phyloP scores from a whole-genome alignment of 92 coral and sea anemone species.

The Micromussa lordhowensis region DNA sequence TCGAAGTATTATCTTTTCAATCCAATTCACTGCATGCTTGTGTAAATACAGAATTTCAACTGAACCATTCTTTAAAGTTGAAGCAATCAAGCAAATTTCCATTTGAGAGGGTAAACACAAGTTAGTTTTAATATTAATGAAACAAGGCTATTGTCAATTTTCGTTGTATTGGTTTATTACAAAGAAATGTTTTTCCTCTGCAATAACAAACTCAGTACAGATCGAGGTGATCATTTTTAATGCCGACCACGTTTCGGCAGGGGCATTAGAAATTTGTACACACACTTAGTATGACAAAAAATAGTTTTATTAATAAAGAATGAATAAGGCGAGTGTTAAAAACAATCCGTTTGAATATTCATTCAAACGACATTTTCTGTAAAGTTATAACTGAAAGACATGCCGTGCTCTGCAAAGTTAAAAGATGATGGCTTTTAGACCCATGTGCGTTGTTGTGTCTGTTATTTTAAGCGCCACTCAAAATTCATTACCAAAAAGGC shows the following conservation, averaged over 20 bases:
- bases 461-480: neutral
- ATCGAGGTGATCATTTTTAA: neutral
- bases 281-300: neutral
- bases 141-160: conserved; percentile 2
- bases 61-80: neutral
- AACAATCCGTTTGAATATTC: neutral
- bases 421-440: neutral
- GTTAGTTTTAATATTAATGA: conserved; percentile 24
- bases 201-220: neutral
- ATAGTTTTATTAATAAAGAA: neutral
- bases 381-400: neutral
- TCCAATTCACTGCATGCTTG: neutral
- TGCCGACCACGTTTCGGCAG: neutral
- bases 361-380: neutral
- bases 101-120: conserved; percentile 3
- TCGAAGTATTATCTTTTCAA: neutral
- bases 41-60: neutral
- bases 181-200: neutral
- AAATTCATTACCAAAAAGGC: neutral
- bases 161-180: too few relatives aligned
- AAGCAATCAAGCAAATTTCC: conserved; percentile 1
- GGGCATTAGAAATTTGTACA: neutral
- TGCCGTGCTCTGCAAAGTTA: neutral
- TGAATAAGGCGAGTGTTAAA: neutral
- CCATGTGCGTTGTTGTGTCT: neutral